Evolutionary conservation across 2,113 vertebrate genomes (phyloP).

Genomic region (Rhinoderma darwinii): DNA sequence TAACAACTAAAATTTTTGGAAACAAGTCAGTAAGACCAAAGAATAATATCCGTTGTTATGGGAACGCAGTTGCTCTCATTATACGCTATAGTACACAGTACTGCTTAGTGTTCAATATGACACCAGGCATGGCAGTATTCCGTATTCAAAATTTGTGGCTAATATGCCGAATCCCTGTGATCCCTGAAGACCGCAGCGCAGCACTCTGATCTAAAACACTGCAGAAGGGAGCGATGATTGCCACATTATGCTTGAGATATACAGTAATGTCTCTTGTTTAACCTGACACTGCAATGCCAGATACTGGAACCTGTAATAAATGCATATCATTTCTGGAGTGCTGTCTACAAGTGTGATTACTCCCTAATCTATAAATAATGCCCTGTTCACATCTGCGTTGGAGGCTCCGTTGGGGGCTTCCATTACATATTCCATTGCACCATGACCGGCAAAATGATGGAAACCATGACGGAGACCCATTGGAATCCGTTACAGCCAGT

Average conservation of each 20-base stretch:
- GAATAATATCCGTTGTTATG: constrained; percentile 14
- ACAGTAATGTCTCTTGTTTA: neutral
- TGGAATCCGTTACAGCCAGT: too few relatives aligned
- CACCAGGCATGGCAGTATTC: neutral
- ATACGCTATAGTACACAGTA: neutral
- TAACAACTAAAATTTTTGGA: neutral
- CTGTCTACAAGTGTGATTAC: neutral
- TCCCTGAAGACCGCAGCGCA: neutral
- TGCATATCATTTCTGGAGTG: neutral
- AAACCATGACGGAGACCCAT: too few relatives aligned
- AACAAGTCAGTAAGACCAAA: neutral
- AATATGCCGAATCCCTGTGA: neutral
- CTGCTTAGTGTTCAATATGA: neutral
- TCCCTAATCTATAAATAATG: neutral
- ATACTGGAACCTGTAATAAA: neutral
- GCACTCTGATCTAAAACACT: neutral
- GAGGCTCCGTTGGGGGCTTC: too few relatives aligned
- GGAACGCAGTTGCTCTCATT: neutral
- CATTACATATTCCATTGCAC: too few relatives aligned
- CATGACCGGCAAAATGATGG: too few relatives aligned
- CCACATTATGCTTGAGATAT: neutral
- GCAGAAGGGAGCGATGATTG: neutral
- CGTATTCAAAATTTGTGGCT: neutral
- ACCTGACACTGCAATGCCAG: neutral
- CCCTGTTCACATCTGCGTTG: too few relatives aligned